These are phyloP conservation scores for Gambusia holbrooki DNA, from an alignment of 2,113 vertebrate genomes.

Conservation along the genomic window DNA sequence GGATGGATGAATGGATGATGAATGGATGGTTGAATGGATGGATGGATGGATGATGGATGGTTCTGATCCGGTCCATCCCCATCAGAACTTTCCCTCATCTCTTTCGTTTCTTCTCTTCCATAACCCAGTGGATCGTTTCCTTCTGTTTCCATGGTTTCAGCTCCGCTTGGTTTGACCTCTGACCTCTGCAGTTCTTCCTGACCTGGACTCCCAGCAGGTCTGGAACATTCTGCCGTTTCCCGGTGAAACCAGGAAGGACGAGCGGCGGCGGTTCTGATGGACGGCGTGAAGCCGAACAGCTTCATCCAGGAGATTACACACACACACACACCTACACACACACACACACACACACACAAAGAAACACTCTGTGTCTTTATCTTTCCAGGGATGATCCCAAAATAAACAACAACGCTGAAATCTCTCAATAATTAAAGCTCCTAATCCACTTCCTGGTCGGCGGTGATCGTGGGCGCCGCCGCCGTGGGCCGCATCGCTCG, in stretches of 20 bases:
- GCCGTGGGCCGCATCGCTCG: slow-evolving; percentile 10
- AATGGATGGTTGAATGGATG: too few relatives aligned
- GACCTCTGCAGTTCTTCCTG: too few relatives aligned
- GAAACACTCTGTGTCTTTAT: slow-evolving; percentile 30
- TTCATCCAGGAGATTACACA: slow-evolving; percentile 72
- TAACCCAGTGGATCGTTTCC: too few relatives aligned
- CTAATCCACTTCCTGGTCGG: slow-evolving; percentile 75
- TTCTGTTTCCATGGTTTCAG: too few relatives aligned
- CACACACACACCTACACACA: slow-evolving; percentile 41
- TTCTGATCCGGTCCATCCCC: too few relatives aligned
- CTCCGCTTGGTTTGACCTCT: too few relatives aligned
- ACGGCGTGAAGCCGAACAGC: slow-evolving; percentile 60
- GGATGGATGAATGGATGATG: too few relatives aligned
- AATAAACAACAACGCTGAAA: slow-evolving; percentile 72
- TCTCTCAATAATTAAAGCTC: slow-evolving; percentile 73
- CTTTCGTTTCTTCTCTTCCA: too few relatives aligned
- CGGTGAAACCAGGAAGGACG: slow-evolving; percentile 62
- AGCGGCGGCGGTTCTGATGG: slow-evolving; percentile 47
- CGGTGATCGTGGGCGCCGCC: slow-evolving; percentile 66
- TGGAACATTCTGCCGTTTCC: background rate
- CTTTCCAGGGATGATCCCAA: slow-evolving; percentile 73
- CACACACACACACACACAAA: slow-evolving; percentile 26
- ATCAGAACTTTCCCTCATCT: too few relatives aligned
- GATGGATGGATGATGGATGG: too few relatives aligned
- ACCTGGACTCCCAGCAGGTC: too few relatives aligned